Base-by-base conservation (phyloP, 2,888 invertebrate species). In the Meteorus colon region DNA sequence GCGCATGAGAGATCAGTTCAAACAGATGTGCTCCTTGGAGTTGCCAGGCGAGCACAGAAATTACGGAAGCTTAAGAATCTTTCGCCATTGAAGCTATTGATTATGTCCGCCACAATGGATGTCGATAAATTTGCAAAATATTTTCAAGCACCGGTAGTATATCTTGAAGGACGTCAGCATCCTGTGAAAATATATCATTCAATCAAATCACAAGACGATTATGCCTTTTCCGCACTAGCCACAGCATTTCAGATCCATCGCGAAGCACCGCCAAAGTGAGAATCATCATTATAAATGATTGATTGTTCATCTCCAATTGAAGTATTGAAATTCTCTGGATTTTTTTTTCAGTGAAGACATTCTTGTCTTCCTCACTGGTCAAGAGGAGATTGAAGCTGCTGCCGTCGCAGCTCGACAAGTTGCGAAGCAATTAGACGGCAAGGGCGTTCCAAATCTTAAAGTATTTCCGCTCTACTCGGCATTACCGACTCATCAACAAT, bases 81-180 rank as follows among this genome's bases (percentile, higher is more conserved):
- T 70, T 86, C 90, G 65, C 92, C 93, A 1, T 87, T 96, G 14
- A 96, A 96, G 91, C 90, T 97, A 29, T 93, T 98, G 48, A 92
- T 98, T 67, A 98, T 98, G 94, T 98, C 98, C 0, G 98, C 98
- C 0, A 98, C 98, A 16, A 97, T 98, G 97, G 97, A 98, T 90
- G 97, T 97, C 10, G 97, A 97, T 89, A 95, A 96, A 85, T 98
- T 99, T 89, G 94, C 95, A 48, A 92, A 93, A 79, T 99, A 98
- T 89, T 99, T 98, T 88, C 93, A 95, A 84, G 93, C 94, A 77
- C 94, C 95, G 66, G 96, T 96, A 0, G 92, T 98, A 83, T 97
- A 97, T 88, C 91, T 99, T 63, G 96, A 97, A 89, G 99, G 99
- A 0, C 91, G 98, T 80, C 96, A 96, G 48, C 95, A 93, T 90